Conservation (phyloP, 2,888 invertebrate species). For the Lomographa bimaculata region DNA sequence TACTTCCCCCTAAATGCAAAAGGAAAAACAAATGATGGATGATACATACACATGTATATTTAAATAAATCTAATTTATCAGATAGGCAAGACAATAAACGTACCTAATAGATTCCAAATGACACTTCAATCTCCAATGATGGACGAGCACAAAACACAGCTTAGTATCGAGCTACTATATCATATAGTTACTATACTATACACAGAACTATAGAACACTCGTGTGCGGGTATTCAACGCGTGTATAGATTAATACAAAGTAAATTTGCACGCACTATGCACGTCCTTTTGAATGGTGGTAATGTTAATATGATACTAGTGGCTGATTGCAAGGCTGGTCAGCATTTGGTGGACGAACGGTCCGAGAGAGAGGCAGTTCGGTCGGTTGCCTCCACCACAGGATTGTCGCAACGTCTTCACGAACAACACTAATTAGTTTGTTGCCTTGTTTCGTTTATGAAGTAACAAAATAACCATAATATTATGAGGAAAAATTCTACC, state of each 20-base stretch:
- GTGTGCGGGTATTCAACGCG: too few relatives aligned
- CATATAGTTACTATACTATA: conserved; percentile 1
- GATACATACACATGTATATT: too few relatives aligned
- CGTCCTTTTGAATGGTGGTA: conserved; percentile 17
- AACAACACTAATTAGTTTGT: conserved; percentile 20
- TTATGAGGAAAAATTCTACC: too few relatives aligned
- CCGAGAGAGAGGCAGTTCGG: conserved; percentile 37
- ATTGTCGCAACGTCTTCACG: conserved; percentile 31
- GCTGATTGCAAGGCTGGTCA: conserved; percentile 36
- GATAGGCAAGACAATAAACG: neutral
- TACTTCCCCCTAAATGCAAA: too few relatives aligned
- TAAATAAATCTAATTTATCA: neutral
- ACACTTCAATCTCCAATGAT: conserved; percentile 16
- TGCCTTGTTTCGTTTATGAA: conserved; percentile 6
- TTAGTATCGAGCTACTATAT: neutral
- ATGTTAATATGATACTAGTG: too few relatives aligned
- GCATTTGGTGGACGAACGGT: conserved; percentile 37
- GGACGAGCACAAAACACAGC: conserved; percentile 10
- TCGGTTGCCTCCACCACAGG: conserved; percentile 42
- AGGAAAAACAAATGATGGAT: too few relatives aligned
- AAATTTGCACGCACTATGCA: conserved; percentile 3
- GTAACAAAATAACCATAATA: too few relatives aligned
- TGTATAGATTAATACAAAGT: conserved; percentile 4
- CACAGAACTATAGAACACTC: too few relatives aligned
- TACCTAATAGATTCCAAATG: conserved; percentile 12